Evolutionary conservation across 2,888 invertebrate genomes (phyloP).

Genomic region (Hemaris fuciformis): DNA sequence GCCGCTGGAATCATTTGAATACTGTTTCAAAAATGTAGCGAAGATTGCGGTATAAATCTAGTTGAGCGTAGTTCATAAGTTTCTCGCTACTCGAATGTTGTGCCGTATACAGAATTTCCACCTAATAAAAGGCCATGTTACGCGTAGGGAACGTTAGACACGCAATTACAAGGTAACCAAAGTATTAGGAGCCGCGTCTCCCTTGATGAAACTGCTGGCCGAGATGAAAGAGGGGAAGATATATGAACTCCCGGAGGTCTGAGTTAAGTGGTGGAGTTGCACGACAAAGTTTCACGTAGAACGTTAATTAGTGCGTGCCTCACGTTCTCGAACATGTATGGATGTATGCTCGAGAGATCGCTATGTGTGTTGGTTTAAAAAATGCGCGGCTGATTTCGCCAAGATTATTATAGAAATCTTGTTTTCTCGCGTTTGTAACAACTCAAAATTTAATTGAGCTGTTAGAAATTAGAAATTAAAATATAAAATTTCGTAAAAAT

Average conservation of each 20-base stretch:
- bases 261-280: slow-evolving; percentile 53
- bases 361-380: neutral
- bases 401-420: neutral
- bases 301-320: slow-evolving; percentile 79
- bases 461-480: neutral
- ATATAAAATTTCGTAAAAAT: neutral
- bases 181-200: slow-evolving; percentile 55
- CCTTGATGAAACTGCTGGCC: slow-evolving; percentile 42
- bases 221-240: slow-evolving; percentile 49
- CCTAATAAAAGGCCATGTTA: slow-evolving; percentile 79
- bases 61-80: slow-evolving; percentile 57
- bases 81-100: slow-evolving; percentile 27
- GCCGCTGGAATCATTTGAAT: slow-evolving; percentile 7
- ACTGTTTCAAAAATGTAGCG: slow-evolving; percentile 4
- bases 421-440: neutral
- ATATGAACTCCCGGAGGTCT: slow-evolving; percentile 42
- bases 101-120: slow-evolving; percentile 77
- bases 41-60: slow-evolving; percentile 17
- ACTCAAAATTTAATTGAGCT: neutral
- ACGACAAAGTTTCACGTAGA: slow-evolving; percentile 74
- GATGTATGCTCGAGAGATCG: slow-evolving; percentile 59
- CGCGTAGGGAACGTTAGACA: slow-evolving; percentile 77
- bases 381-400: neutral
- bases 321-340: slow-evolving; percentile 67
- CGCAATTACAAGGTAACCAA: slow-evolving; percentile 72